A percentile compares a stretch with the other conserved stretches of the same genome.
These are phyloP conservation scores for Coenonympha glycerion DNA, from an alignment of 2,888 invertebrate genomes.

Conservation along the genomic window DNA sequence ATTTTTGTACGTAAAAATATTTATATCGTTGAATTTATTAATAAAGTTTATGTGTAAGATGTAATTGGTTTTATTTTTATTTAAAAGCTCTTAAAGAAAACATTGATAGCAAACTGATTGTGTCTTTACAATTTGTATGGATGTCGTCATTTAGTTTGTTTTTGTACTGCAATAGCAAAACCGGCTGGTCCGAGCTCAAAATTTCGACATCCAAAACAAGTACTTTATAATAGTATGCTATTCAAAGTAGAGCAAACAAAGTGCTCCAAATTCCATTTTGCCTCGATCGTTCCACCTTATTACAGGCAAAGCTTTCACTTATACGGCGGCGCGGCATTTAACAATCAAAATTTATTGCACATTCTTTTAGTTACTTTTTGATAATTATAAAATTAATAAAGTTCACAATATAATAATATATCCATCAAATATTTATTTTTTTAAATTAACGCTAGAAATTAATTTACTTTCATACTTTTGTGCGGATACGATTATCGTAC, in stretches of 20 bases:
- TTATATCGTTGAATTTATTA: conserved; percentile 24
- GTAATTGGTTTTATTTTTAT: background rate
- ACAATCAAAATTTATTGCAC: conserved; percentile 26
- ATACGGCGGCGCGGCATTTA: conserved; percentile 32
- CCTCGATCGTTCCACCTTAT: conserved; percentile 49
- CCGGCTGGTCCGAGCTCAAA: conserved; percentile 12
- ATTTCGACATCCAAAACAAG: conserved; percentile 24
- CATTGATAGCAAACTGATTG: background rate
- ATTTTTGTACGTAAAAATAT: conserved; percentile 20
- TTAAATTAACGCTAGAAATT: no score
- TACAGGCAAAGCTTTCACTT: conserved; percentile 57
- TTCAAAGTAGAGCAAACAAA: conserved; percentile 27
- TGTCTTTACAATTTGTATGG: background rate
- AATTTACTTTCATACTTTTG: no score
- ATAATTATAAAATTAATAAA: no score
- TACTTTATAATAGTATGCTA: conserved; percentile 19
- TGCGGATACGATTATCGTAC: no score
- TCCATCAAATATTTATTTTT: no score
- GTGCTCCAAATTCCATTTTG: conserved; percentile 37
- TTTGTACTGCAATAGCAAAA: conserved; percentile 7
- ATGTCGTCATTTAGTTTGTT: conserved; percentile 9
- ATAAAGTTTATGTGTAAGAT: conserved; percentile 8
- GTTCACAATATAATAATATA: no score
- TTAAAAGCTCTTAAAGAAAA: background rate
- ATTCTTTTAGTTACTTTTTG: background rate